phyloP scores from a whole-genome alignment of 1,140 invertebrate species.

The Atopsyche davidsoni region DNA sequence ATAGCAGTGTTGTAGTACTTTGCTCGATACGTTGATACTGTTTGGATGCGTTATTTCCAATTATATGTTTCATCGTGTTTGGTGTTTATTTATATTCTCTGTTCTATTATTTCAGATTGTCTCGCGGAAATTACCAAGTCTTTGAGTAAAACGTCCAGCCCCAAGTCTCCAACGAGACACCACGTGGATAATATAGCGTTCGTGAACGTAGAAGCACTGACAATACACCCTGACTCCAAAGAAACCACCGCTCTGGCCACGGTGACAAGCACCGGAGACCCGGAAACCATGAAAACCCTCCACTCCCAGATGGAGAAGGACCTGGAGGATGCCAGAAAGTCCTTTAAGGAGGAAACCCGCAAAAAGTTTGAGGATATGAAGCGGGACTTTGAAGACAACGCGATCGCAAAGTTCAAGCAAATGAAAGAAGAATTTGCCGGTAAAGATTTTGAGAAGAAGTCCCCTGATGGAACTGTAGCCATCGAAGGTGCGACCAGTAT shows the following conservation, averaged over 20 bases:
- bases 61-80: too few relatives aligned
- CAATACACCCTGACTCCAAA: conserved; percentile 32
- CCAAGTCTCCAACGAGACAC: conserved; percentile 46
- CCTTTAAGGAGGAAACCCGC: conserved; percentile 24
- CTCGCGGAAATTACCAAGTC: conserved; percentile 36
- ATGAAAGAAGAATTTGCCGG: conserved; percentile 25
- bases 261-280: not conserved
- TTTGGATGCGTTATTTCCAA: too few relatives aligned
- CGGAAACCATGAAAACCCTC: not conserved
- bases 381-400: conserved; percentile 23
- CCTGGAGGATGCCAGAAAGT: conserved; percentile 18
- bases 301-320: conserved; percentile 7
- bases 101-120: conserved; percentile 36
- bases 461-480: conserved; percentile 5
- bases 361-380: conserved; percentile 27
- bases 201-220: conserved; percentile 45
- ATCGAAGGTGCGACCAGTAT: conserved; percentile 33
- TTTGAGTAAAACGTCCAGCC: conserved; percentile 36
- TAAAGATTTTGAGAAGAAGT: conserved; percentile 16
- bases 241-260: not conserved
- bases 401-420: conserved; percentile 26
- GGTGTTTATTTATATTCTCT: conserved; percentile 11
- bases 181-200: conserved; percentile 43
- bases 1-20: too few relatives aligned
- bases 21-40: too few relatives aligned